phyloP scores from a whole-genome alignment of 2,113 vertebrate genomes.

The Capreolus pygargus region DNA sequence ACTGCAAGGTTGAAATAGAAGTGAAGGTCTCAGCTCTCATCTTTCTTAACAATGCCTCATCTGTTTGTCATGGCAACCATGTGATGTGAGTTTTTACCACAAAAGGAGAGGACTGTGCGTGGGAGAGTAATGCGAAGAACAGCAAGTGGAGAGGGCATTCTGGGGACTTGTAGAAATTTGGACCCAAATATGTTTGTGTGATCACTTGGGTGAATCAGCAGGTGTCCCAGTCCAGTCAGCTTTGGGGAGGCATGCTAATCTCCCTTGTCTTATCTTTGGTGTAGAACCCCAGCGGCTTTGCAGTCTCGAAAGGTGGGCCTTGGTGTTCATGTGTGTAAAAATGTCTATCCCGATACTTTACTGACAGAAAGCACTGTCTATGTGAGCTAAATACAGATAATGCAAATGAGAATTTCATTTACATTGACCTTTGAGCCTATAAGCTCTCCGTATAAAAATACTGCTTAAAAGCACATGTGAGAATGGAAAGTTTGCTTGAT shows the following conservation, averaged over 20 bases:
- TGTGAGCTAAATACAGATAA: background rate
- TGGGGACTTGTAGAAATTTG: fast-evolving
- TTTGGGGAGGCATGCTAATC: fast-evolving
- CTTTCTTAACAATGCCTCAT: background rate
- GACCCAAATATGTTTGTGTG: fast-evolving
- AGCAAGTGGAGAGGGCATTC: fast-evolving
- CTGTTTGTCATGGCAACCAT: background rate
- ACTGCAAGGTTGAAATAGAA: background rate
- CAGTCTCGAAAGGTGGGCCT: background rate
- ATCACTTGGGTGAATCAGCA: background rate
- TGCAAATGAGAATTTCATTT: background rate
- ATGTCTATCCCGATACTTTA: fast-evolving
- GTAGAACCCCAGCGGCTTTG: background rate
- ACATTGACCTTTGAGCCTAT: background rate
- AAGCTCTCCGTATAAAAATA: background rate
- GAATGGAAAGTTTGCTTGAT: background rate
- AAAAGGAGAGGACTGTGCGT: fast-evolving
- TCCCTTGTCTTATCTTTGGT: background rate
- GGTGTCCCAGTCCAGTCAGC: background rate
- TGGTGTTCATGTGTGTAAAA: fast-evolving
- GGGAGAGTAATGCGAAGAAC: fast-evolving
- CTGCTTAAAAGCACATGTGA: background rate
- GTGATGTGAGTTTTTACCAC: fast-evolving
- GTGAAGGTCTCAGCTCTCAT: background rate
- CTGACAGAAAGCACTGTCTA: fast-evolving